Percentiles rank a stretch among this genome's conserved stretches.
These are phyloP conservation scores for Otolemur garnettii DNA, from an alignment of 2,113 vertebrate genomes.

Conservation along the genomic window DNA sequence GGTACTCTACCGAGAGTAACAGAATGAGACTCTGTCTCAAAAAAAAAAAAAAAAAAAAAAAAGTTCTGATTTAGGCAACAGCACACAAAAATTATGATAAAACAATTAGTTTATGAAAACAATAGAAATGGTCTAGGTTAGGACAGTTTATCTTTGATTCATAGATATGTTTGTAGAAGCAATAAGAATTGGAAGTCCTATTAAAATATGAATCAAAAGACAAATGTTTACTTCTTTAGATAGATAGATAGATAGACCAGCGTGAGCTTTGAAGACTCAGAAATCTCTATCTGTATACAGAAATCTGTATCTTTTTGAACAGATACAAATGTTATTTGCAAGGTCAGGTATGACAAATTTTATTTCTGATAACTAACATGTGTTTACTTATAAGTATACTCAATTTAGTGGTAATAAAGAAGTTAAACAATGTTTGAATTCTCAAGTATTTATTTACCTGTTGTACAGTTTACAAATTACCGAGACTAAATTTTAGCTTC, in stretches of 20 bases:
- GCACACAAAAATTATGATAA: not conserved
- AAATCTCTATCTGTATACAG: too few relatives aligned
- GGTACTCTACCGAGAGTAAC: too few relatives aligned
- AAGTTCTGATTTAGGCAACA: not conserved
- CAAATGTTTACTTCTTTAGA: not conserved
- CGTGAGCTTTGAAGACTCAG: not conserved
- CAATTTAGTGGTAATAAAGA: not conserved
- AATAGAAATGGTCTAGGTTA: not conserved
- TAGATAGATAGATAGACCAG: not conserved
- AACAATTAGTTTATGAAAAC: slow-evolving; percentile 10
- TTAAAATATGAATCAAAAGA: not conserved
- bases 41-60: too few relatives aligned
- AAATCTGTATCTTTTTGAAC: not conserved
- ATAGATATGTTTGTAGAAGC: not conserved
- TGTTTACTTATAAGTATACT: not conserved
- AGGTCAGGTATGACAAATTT: not conserved
- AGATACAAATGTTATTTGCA: not conserved
- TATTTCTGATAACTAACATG: not conserved
- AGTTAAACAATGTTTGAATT: not conserved
- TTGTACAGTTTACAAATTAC: not conserved
- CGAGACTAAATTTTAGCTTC: not conserved
- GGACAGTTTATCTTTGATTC: not conserved
- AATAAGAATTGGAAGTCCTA: not conserved
- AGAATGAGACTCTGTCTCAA: too few relatives aligned
- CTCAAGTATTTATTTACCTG: not conserved